A percentile compares a stretch with the other conserved stretches of the same genome.
Evolutionary conservation across 2,113 vertebrate species (phyloP).

Genomic region (Zeus faber): DNA sequence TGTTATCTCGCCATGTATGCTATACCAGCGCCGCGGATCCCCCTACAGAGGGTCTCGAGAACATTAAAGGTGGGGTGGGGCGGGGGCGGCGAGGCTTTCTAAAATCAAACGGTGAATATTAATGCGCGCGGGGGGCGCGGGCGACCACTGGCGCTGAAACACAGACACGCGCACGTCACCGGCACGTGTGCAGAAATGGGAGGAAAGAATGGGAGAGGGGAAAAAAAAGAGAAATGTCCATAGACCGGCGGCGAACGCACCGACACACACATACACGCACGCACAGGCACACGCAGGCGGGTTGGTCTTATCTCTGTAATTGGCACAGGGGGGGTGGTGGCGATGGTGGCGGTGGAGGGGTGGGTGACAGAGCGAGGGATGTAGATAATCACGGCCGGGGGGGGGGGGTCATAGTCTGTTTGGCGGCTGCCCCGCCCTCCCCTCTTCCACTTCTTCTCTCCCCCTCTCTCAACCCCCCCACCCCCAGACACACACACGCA

Average conservation of each 20-base stretch:
- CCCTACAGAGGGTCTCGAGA: no score
- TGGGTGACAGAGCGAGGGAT: slow-evolving; percentile 33
- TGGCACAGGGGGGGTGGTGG: slow-evolving; percentile 36
- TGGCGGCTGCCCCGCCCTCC: background rate
- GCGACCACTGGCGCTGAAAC: no score
- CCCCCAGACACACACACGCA: no score
- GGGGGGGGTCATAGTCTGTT: slow-evolving; percentile 47
- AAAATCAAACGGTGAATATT: background rate
- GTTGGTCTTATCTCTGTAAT: slow-evolving; percentile 57
- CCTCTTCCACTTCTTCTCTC: slow-evolving; percentile 11
- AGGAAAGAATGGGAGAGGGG: no score
- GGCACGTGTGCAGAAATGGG: no score
- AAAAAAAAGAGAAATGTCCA: no score
- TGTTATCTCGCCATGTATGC: slow-evolving; percentile 44
- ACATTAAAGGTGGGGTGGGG: no score
- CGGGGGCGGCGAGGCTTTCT: background rate
- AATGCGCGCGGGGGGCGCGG: background rate
- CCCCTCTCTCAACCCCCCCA: background rate
- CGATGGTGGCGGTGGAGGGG: no score
- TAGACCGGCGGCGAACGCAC: background rate
- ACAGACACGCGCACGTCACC: no score
- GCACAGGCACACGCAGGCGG: slow-evolving; percentile 9
- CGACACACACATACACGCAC: slow-evolving; percentile 9
- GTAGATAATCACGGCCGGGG: slow-evolving; percentile 52
- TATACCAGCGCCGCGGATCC: slow-evolving; percentile 23